These are phyloP conservation scores for Drosophila limbata DNA, from an alignment of 2,888 invertebrate species.

Conservation along the genomic window DNA sequence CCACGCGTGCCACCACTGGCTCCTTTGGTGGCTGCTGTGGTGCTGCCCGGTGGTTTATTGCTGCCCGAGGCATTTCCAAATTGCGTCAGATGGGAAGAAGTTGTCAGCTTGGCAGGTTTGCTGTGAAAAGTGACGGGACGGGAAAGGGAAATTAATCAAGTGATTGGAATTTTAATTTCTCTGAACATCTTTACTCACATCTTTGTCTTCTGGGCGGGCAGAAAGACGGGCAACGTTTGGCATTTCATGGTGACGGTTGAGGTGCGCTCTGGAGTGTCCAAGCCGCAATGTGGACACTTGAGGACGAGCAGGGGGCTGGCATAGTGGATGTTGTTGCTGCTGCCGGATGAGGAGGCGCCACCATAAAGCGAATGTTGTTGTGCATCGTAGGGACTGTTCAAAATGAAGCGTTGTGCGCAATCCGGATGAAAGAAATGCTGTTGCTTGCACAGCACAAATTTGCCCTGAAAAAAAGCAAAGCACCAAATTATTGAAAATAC, in stretches of 20 bases:
- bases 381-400: conserved; percentile 83
- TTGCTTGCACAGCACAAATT: conserved; percentile 92
- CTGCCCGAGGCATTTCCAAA: conserved; percentile 34
- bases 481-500: conserved; percentile 22
- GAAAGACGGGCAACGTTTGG: conserved; percentile 88
- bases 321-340: conserved; percentile 64
- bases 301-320: conserved; percentile 83
- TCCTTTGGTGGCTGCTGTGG: conserved; percentile 3
- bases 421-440: conserved; percentile 94
- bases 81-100: conserved; percentile 57
- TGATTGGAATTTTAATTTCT: not conserved
- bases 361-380: not conserved
- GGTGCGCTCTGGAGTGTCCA: conserved; percentile 86
- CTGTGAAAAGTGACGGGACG: conserved; percentile 32
- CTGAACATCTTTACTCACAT: conserved; percentile 61
- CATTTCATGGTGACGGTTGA: conserved; percentile 89
- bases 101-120: conserved; percentile 85
- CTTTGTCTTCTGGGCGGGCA: conserved; percentile 86
- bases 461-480: conserved; percentile 87
- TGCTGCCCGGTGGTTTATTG: conserved; percentile 21
- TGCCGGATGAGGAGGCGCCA: conserved; percentile 71
- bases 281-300: conserved; percentile 91
- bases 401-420: conserved; percentile 87
- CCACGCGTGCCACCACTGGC: conserved; percentile 25
- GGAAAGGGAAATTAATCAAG: not conserved